These are phyloP conservation scores for Oncorhynchus gorbuscha DNA, from an alignment of 2,113 vertebrate species.

Conservation along the genomic window DNA sequence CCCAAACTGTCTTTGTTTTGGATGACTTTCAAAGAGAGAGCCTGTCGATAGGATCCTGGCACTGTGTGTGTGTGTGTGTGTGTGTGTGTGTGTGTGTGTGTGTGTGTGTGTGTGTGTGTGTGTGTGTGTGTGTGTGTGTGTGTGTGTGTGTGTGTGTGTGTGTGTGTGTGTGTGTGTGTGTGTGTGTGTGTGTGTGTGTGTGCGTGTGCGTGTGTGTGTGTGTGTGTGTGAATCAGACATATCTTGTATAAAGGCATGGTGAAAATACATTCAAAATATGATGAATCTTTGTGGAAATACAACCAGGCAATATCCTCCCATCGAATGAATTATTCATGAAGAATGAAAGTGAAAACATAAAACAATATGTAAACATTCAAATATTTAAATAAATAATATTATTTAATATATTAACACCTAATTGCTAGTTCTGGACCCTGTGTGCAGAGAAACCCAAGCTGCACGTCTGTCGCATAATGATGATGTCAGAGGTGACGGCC, in stretches of 20 bases:
- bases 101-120: not conserved
- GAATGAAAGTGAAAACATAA: too few relatives aligned
- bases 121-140: not conserved
- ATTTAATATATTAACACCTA: not conserved
- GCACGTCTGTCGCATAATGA: not conserved
- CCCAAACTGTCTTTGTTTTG: conserved; percentile 53
- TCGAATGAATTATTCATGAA: not conserved
- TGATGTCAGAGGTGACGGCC: not conserved
- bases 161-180: not conserved
- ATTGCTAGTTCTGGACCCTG: not conserved
- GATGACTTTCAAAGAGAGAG: conserved; percentile 69
- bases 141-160: not conserved
- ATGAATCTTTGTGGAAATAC: too few relatives aligned
- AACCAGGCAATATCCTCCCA: not conserved
- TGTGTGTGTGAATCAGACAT: not conserved
- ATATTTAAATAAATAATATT: not conserved
- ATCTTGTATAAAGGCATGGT: too few relatives aligned
- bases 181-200: not conserved
- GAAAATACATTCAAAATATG: too few relatives aligned
- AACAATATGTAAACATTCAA: not conserved
- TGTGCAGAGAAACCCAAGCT: not conserved
- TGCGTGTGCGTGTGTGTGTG: not conserved
- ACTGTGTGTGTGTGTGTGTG: too few relatives aligned
- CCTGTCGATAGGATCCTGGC: conserved; percentile 9
- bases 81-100: too few relatives aligned